Evolutionary conservation across 1,140 invertebrate genomes (phyloP).

Genomic region (Chymomyza costata): DNA sequence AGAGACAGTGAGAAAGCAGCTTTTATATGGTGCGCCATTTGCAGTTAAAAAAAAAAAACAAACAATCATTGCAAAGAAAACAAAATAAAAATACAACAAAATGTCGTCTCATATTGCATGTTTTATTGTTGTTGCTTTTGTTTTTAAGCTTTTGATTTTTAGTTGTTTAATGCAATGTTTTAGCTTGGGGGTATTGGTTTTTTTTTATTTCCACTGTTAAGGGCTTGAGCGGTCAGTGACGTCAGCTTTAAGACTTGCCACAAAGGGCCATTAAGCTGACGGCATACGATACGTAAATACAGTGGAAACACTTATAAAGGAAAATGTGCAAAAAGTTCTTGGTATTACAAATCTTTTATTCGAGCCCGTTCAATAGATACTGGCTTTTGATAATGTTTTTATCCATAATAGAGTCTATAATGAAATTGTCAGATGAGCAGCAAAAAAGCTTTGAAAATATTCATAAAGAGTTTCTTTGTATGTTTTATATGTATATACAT

Average conservation of each 20-base stretch:
- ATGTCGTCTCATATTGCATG: constrained; percentile 21
- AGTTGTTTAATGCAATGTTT: constrained; percentile 4
- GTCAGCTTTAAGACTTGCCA: no score
- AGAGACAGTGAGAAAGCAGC: not conserved
- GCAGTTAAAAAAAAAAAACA: constrained; percentile 12
- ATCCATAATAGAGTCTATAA: no score
- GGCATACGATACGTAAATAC: no score
- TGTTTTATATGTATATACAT: no score
- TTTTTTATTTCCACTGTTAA: no score
- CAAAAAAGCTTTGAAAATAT: constrained; percentile 1
- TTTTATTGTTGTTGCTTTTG: constrained; percentile 17
- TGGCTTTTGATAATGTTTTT: no score
- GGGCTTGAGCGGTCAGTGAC: constrained; percentile 31
- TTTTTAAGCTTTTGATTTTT: constrained; percentile 19
- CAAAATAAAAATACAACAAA: constrained; percentile 30
- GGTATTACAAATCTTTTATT: constrained; percentile 2
- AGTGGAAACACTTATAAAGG: no score
- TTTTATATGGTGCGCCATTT: constrained; percentile 18
- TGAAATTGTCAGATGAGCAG: constrained; percentile 4
- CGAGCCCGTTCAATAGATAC: no score
- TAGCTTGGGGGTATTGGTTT: not conserved
- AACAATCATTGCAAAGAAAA: constrained; percentile 30
- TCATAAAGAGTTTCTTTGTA: no score
- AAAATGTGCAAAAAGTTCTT: no score
- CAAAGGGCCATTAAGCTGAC: no score